Evolutionary conservation across 1,140 invertebrate genomes (phyloP), one percentile per base, ranked within the genome.

Genomic region (Bradynema listronoti): DNA sequence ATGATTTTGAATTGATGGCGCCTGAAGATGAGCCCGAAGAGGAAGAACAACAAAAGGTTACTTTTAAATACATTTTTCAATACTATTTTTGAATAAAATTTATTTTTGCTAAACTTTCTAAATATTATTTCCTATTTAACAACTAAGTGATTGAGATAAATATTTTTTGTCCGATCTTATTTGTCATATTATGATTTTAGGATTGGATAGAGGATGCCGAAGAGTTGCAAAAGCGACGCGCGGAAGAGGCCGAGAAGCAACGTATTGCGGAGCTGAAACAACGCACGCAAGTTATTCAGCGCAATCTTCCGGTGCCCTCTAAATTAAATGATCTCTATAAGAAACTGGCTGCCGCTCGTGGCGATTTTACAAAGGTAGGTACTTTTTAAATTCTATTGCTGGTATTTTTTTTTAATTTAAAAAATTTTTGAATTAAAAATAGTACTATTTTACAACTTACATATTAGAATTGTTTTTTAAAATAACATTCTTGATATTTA

Each of bases 1-100:
- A 98, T 79, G 93, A 98, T 80, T 98, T 93, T 80, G 93, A 98
- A 81, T 94, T 99, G 76, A 91, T 97, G 41, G 87, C 96, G 7
- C 90, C 91, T 0, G 89, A 93, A 61, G 85, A 88, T 36, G 88
- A 91, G 66, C 81, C 83, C 25, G 82, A 82, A 11, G 84, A 71
- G 51, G 72, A 67, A 19, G 62, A 47, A 14, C 56, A 50, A 4
- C 56, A 62, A 78, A 68, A 0, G 65, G 80, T 14, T 69, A 22
- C 3, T 43, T 43, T 43, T 43, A 4, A 27, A 9, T 9, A 43
- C 9, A 3, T 43, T 43, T 6, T 4, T 9, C 22, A 27, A 43
- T 3, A 43, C 3, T 43, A 22, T 39, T 11, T 11, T 39, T 11
- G 11, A 11, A n/a, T n/a, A n/a, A n/a, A n/a, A n/a, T n/a, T n/a